Evolutionary conservation across 2,888 invertebrate species (phyloP).

Genomic region (Liposcelis brunnea): DNA sequence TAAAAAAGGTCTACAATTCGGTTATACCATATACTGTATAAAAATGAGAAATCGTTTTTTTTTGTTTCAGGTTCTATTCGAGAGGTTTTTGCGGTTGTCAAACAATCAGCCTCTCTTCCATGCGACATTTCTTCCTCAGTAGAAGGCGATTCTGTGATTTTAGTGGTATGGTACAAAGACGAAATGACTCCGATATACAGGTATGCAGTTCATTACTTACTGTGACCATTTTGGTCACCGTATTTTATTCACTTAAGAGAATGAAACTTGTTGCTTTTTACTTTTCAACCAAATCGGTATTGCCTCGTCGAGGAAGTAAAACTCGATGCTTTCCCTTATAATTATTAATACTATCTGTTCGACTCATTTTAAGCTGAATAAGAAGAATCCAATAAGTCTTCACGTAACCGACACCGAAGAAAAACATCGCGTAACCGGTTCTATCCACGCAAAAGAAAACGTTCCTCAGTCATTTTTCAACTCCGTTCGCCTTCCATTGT

Average conservation of each 20-base stretch:
- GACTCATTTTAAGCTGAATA: too few species aligned
- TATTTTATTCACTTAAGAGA: constrained; percentile 10
- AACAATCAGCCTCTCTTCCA: constrained; percentile 63
- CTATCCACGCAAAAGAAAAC: too few species aligned
- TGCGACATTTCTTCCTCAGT: constrained; percentile 69
- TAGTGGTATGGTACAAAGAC: constrained; percentile 84
- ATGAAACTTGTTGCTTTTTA: constrained; percentile 12
- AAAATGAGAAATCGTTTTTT: background rate
- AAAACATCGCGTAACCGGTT: too few species aligned
- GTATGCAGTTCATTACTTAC: constrained; percentile 41
- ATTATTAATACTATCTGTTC: too few species aligned
- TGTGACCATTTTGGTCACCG: too few species aligned
- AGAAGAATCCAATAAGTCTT: too few species aligned
- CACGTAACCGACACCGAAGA: too few species aligned
- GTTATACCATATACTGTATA: background rate
- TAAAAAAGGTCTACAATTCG: background rate
- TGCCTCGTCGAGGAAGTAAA: too few species aligned
- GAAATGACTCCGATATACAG: constrained; percentile 76
- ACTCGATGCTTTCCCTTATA: too few species aligned
- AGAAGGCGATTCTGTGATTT: constrained; percentile 59
- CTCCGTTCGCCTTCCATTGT: too few species aligned
- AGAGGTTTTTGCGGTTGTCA: constrained; percentile 52
- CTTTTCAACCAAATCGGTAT: too few species aligned
- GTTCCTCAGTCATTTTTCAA: too few species aligned
- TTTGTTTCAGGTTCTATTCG: constrained; percentile 36